Evolutionary conservation across 2,888 invertebrate species (phyloP).

Genomic region (Mesorhabditis belari): DNA sequence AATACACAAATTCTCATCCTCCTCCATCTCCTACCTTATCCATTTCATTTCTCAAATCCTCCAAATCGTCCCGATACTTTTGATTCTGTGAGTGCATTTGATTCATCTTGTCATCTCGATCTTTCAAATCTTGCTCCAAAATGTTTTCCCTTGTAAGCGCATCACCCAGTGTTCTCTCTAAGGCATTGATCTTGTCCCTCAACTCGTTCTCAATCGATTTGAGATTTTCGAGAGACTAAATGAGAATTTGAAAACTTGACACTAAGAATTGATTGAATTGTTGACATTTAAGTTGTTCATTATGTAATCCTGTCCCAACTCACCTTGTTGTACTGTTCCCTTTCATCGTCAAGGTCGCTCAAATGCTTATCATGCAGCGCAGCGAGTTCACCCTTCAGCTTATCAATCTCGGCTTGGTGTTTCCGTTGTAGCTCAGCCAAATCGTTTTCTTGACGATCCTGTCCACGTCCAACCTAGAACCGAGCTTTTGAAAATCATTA

Average conservation of each 20-base stretch:
- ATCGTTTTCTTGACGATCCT: conserved; percentile 40
- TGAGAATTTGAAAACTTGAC: too few relatives aligned
- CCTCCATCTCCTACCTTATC: conserved; percentile 29
- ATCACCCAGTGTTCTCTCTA: conserved; percentile 46
- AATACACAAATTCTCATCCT: neutral
- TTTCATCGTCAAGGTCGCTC: conserved; percentile 47
- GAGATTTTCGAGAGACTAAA: conserved; percentile 35
- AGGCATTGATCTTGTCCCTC: conserved; percentile 36
- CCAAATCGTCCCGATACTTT: conserved; percentile 47
- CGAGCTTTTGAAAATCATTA: neutral
- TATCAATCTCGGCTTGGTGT: conserved; percentile 46
- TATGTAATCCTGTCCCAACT: neutral
- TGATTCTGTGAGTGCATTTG: conserved; percentile 36
- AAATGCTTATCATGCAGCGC: conserved; percentile 45
- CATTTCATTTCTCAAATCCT: conserved; percentile 38
- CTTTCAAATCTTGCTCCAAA: conserved; percentile 46
- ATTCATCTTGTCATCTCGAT: conserved; percentile 50
- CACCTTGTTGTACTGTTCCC: conserved; percentile 42
- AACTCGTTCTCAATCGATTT: conserved; percentile 44
- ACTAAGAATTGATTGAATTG: too few relatives aligned
- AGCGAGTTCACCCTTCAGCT: conserved; percentile 43
- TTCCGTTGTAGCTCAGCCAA: conserved; percentile 42
- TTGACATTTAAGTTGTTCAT: conserved; percentile 1
- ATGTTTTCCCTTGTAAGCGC: conserved; percentile 45
- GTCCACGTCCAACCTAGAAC: conserved; percentile 33